Base-by-base conservation (phyloP, 2,797 vertebrate genomes). In the Peromyscus melanophrys region DNA sequence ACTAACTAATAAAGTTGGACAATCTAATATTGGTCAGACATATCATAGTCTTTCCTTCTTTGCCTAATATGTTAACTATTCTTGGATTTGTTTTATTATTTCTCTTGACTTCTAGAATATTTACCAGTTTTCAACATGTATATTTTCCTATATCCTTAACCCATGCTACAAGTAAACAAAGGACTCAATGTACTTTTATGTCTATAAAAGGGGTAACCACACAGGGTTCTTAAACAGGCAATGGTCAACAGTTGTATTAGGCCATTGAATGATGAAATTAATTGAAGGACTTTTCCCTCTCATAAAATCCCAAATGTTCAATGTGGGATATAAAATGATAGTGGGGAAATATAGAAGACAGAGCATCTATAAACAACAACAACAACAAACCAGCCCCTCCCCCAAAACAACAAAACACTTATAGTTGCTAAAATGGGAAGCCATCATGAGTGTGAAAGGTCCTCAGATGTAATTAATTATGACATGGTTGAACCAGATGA, bases 41-140 rank as follows among this genome's bases (percentile, higher is more conserved):
- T 57, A 61, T 43, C 7, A 84, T 34, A 87, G 16, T 87, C 69
- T 95, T 94, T 73, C 40, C 46, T 81, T 90, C 55, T 46, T 83
- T 88, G 37, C 31, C 29, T 78, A 86, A 92, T 69, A 83, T 0
- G 7, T 3, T 90, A 82, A 27, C 40, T 67, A 13, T 27, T 96
- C 61, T 27, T 92, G 92, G 81, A 73, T 65, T 49, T 65, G 40
- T 87, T 61, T 81, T 71, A 78, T 93, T 49, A 83, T 61, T 5
- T 40, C 23, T 29, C 43, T 31, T 84, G 43, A 6, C 19, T 40
- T 13, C 21, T 23, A 65, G 23, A 77, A 85, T n/a, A 92, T 40
- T 91, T 90, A 69, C 55, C 87, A 25, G 8, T 82, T 89, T 97
- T 95, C 12, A 89, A 92, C 25, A 27, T 31, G 31, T 90, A 29